Conservation (phyloP, 2,888 invertebrate genomes). For the Leptinotarsa haldemani region DNA sequence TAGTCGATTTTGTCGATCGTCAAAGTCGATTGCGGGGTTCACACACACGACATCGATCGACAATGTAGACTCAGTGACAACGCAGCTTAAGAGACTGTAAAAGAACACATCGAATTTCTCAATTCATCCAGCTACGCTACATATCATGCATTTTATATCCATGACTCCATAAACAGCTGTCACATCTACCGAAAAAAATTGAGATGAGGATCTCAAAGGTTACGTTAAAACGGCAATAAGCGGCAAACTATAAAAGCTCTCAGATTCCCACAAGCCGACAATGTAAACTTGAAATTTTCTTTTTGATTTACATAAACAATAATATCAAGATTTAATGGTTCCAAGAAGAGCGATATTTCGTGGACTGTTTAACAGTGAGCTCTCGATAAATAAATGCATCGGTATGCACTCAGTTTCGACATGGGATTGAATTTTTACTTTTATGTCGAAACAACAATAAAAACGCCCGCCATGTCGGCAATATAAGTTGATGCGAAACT, state of each 20-base stretch:
- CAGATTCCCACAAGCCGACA: slow-evolving; percentile 19
- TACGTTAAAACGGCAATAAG: slow-evolving; percentile 21
- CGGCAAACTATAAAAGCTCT: slow-evolving; percentile 21
- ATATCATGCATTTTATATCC: slow-evolving; percentile 1
- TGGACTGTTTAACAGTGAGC: slow-evolving; percentile 6
- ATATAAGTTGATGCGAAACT: slow-evolving; percentile 11
- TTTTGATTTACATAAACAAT: slow-evolving; percentile 25
- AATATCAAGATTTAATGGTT: slow-evolving; percentile 27
- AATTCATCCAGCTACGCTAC: not conserved
- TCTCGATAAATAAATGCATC: slow-evolving; percentile 6
- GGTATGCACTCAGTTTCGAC: slow-evolving; percentile 44
- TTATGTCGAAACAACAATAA: slow-evolving; percentile 55
- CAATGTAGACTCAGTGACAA: no score
- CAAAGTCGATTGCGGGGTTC: no score
- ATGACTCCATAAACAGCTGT: slow-evolving; percentile 14
- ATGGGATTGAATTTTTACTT: slow-evolving; percentile 53
- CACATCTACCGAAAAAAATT: slow-evolving; percentile 8
- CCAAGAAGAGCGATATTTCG: slow-evolving; percentile 18
- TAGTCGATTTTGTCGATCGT: no score
- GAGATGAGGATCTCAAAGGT: slow-evolving; percentile 15
- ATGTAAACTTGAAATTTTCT: slow-evolving; percentile 20
- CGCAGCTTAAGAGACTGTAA: not conserved
- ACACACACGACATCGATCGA: no score
- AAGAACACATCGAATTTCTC: not conserved
- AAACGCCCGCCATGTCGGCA: slow-evolving; percentile 42